Percentiles rank a stretch among this genome's conserved stretches.
Evolutionary conservation across 2,888 invertebrate species (phyloP).

Genomic region (Melinopterus prodromus): DNA sequence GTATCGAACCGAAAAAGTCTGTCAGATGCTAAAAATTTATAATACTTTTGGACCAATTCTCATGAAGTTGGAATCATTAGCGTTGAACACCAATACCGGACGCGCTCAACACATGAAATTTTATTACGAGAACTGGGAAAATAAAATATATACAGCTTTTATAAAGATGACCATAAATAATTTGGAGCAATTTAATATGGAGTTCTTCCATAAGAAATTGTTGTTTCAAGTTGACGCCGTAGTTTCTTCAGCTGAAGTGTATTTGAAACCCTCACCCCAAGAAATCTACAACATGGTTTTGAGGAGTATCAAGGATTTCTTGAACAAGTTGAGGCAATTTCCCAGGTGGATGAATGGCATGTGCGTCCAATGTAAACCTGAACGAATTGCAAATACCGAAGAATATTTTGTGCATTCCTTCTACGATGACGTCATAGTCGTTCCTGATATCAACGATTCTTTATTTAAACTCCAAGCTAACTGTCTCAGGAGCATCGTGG

Average conservation of each 20-base stretch:
- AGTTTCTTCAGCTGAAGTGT: constrained; percentile 78
- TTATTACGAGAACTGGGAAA: constrained; percentile 86
- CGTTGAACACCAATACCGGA: constrained; percentile 82
- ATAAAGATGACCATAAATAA: constrained; percentile 75
- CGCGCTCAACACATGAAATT: constrained; percentile 74
- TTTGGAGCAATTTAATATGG: constrained; percentile 72
- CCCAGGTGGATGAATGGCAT: constrained; percentile 88
- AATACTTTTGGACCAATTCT: constrained; percentile 82
- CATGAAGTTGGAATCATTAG: constrained; percentile 85
- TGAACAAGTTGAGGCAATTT: constrained; percentile 78
- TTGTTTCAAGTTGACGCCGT: constrained; percentile 84
- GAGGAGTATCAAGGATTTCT: constrained; percentile 77
- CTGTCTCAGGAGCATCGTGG: constrained; percentile 70
- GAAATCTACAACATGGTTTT: constrained; percentile 83
- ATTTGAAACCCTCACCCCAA: constrained; percentile 75
- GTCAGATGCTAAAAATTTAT: constrained; percentile 76
- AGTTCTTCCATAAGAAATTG: constrained; percentile 63
- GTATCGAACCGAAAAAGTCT: constrained; percentile 73
- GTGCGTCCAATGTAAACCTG: constrained; percentile 76
- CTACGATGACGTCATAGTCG: constrained; percentile 80
- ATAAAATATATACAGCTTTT: constrained; percentile 75
- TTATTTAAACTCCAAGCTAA: constrained; percentile 73
- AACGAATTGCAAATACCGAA: constrained; percentile 66
- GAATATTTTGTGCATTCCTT: constrained; percentile 74
- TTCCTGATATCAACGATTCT: constrained; percentile 74